phyloP scores from a whole-genome alignment of 2,888 invertebrate species.

The Nephrotoma guestfalica region DNA sequence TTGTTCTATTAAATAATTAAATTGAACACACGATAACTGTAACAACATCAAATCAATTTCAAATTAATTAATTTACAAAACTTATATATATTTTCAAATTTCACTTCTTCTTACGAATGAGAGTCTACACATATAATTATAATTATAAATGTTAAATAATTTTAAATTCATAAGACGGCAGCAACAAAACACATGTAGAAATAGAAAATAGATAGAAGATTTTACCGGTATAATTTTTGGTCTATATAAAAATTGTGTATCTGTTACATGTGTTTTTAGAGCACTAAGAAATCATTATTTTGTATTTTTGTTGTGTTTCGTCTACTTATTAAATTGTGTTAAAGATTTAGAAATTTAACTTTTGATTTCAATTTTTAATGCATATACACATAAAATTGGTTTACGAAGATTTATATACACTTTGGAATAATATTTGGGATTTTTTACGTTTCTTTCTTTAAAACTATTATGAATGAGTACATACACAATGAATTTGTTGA shows the following conservation, averaged over 20 bases:
- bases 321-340: neutral
- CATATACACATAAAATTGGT: neutral
- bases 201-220: neutral
- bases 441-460: neutral
- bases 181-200: neutral
- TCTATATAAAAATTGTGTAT: neutral
- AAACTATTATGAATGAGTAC: neutral
- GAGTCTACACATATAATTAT: neutral
- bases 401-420: neutral
- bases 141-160: neutral
- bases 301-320: neutral
- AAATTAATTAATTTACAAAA: neutral
- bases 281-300: neutral
- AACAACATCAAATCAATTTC: neutral
- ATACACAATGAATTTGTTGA: neutral
- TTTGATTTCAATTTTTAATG: neutral
- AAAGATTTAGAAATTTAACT: neutral
- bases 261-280: neutral
- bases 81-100: neutral
- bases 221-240: neutral
- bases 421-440: neutral
- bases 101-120: neutral
- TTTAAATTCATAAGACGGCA: neutral
- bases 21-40: neutral
- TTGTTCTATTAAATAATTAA: neutral